phyloP scores from a whole-genome alignment of 2,888 invertebrate species.

The Brachypterus glaber region DNA sequence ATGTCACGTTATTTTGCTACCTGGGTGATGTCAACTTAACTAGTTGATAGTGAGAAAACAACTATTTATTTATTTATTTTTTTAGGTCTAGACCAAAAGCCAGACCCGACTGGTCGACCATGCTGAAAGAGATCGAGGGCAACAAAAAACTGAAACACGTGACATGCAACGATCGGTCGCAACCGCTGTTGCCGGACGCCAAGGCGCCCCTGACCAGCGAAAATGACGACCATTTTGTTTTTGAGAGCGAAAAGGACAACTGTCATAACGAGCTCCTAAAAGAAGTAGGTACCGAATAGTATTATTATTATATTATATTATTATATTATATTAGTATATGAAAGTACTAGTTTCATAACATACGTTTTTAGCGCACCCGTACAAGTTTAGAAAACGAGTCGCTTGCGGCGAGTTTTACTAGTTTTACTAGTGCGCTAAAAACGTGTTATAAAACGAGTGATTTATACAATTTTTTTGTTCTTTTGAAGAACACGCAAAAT shows the following conservation, averaged over 20 bases:
- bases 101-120: conserved; percentile 79
- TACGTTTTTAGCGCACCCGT: too few relatives aligned
- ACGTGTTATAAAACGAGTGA: too few relatives aligned
- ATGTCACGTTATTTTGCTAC: too few relatives aligned
- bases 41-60: too few relatives aligned
- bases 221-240: conserved; percentile 65
- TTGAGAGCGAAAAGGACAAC: conserved; percentile 75
- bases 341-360: too few relatives aligned
- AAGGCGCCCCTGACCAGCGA: conserved; percentile 52
- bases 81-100: conserved; percentile 59
- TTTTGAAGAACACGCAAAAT: too few relatives aligned
- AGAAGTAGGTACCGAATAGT: conserved; percentile 35
- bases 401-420: too few relatives aligned
- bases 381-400: too few relatives aligned
- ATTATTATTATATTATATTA: too few relatives aligned
- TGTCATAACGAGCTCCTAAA: conserved; percentile 71
- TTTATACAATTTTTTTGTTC: too few relatives aligned
- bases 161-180: conserved; percentile 71
- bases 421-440: background rate
- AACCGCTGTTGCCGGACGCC: conserved; percentile 46
- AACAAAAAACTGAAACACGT: conserved; percentile 72
- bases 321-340: too few relatives aligned
- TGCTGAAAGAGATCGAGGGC: conserved; percentile 86
- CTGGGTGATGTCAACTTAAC: too few relatives aligned
- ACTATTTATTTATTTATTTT: conserved; percentile 10